Conservation (phyloP, 2,797 vertebrate genomes). For the Eurystomus glaucurus region DNA sequence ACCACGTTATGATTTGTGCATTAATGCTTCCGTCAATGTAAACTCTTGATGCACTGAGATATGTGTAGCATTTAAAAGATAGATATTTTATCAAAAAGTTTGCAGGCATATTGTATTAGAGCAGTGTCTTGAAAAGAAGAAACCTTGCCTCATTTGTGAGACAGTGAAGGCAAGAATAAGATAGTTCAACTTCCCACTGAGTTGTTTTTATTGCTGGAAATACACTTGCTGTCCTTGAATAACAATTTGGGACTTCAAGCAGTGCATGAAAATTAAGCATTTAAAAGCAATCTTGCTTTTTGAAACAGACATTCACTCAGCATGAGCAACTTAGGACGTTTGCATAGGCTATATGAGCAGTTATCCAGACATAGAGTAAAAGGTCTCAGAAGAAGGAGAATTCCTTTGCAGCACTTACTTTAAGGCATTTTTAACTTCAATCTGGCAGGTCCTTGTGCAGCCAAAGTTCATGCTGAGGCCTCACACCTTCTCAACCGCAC, state of each 20-base stretch:
- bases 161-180: not conserved
- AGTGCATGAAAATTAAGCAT: slow-evolving; percentile 15
- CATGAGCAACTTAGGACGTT: not conserved
- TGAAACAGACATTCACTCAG: slow-evolving; percentile 12
- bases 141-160: not conserved
- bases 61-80: not conserved
- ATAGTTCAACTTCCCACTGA: slow-evolving; percentile 17
- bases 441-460: not conserved
- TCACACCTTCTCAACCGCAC: not conserved
- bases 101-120: not conserved
- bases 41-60: not conserved
- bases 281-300: slow-evolving; percentile 13
- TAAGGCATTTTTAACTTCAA: not conserved
- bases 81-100: not conserved
- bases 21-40: not conserved
- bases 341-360: not conserved
- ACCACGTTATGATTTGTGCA: not conserved
- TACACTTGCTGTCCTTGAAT: slow-evolving; percentile 19
- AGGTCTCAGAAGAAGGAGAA: not conserved
- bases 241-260: slow-evolving; percentile 14
- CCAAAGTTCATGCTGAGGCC: not conserved
- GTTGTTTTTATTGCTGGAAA: slow-evolving; percentile 37
- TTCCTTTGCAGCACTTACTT: not conserved
- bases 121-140: not conserved
- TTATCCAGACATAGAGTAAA: not conserved